A percentile compares a stretch with the other conserved stretches of the same genome.
Conservation (phyloP, 1,140 invertebrate species). For the Bombus ignitus region DNA sequence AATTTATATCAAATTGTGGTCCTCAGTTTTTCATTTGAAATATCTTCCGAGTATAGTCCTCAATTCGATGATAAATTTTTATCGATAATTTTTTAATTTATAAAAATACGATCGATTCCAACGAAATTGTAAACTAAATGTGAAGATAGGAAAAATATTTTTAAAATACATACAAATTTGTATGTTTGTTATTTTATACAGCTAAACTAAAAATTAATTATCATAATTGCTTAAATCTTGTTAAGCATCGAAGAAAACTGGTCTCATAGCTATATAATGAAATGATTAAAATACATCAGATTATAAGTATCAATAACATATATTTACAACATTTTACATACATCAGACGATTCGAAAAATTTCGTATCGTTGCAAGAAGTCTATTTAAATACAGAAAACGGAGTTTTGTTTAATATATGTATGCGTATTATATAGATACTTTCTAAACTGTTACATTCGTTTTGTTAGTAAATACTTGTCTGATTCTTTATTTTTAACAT, state of each 20-base stretch:
- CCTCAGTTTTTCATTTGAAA: not conserved
- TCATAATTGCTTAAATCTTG: not conserved
- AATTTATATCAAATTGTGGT: not conserved
- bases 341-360: not conserved
- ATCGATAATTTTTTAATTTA: not conserved
- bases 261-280: not conserved
- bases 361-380: constrained; percentile 7
- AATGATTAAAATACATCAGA: not conserved
- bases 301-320: constrained; percentile 26
- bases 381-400: constrained; percentile 2
- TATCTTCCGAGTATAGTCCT: too few species aligned
- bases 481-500: not conserved
- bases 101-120: not conserved
- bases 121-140: not conserved
- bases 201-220: not conserved
- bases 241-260: not conserved
- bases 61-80: not conserved
- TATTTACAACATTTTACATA: constrained; percentile 46
- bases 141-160: not conserved
- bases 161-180: not conserved
- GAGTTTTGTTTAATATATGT: not conserved
- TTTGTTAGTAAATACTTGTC: constrained; percentile 7
- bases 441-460: constrained; percentile 1
- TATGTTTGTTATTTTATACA: not conserved
- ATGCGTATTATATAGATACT: not conserved